phyloP scores from a whole-genome alignment of 2,888 invertebrate species.

The Agrenia bidenticulata region DNA sequence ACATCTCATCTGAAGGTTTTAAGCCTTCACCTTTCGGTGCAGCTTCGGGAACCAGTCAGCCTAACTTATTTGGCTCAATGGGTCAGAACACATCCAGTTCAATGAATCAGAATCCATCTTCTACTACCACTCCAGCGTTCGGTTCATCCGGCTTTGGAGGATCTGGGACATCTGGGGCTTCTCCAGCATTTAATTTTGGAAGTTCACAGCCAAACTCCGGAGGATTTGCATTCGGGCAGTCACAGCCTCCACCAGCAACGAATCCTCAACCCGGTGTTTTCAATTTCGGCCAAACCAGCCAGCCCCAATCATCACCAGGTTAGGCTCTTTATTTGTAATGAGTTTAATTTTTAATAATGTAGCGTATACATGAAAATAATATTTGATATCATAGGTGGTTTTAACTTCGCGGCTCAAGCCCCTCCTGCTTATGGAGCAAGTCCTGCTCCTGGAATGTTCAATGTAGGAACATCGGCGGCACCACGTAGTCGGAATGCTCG shows the following conservation, averaged over 20 bases:
- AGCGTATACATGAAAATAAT: too few relatives aligned
- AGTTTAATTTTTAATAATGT: too few relatives aligned
- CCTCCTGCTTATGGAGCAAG: slow-evolving; percentile 16
- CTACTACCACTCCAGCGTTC: neutral
- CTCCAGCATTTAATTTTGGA: neutral
- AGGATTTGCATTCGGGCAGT: too few relatives aligned
- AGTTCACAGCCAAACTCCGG: too few relatives aligned
- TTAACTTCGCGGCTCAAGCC: slow-evolving; percentile 27
- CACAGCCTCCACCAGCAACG: too few relatives aligned
- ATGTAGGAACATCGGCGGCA: slow-evolving; percentile 16
- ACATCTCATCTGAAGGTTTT: too few relatives aligned
- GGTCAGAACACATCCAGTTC: slow-evolving; percentile 10
- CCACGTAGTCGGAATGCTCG: slow-evolving; percentile 25
- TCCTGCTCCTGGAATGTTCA: slow-evolving; percentile 37
- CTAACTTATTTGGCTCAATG: neutral
- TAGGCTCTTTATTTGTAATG: too few relatives aligned
- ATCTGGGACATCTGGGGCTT: neutral
- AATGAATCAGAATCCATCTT: neutral
- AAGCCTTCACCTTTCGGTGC: neutral
- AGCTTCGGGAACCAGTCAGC: slow-evolving; percentile 3
- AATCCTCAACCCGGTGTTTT: neutral
- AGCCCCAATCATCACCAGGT: too few relatives aligned
- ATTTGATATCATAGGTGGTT: slow-evolving; percentile 4
- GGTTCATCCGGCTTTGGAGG: neutral
- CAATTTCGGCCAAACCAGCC: neutral